Evolutionary conservation across 2,888 invertebrate genomes (phyloP), one percentile per base, ranked within the genome.

Genomic region (Acrobasis repandana): DNA sequence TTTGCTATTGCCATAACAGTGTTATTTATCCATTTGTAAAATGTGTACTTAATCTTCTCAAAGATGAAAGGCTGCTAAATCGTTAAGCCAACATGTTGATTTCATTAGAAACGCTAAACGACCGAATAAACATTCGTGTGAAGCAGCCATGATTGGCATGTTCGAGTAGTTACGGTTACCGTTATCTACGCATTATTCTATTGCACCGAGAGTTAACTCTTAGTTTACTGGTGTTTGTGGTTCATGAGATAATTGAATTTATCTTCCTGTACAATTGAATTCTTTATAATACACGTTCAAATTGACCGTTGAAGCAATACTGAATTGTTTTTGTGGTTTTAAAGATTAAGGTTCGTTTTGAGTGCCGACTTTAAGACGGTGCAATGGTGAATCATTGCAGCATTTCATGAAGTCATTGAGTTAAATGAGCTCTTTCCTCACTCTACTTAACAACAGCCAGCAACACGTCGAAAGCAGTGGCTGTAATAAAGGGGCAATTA

Each of bases 401-500:
- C 52, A 16, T 43, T n/a, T 56, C 43, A 56, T 69, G 67, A 65
- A 63, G 73, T 75, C 75, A 76, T 72, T 66, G 65, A 56, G 68
- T 70, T 64, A 70, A 75, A 80, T 76, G 76, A 78, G 73, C 72
- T 74, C 66, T 66, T 70, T 70, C 68, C 65, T 64, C 64, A 62
- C 49, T 65, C 65, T 65, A 64, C 65, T 63, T 65, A 65, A 60
- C 46, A 64, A 61, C 56, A 64, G 18, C 34, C 51, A 64, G 18
- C 33, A 51, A 18, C 46, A 50, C 50, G 58, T 34, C 14, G 15
- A 56, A 38, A 38, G 46, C 63, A 61, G 66, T 64, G 67, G 67
- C 70, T 36, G 69, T 76, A 83, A 82, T 79, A 74, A 80, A 78
- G 67, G 73, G 72, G 79, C 82, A 85, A 88, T 86, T 85, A 86